Base-by-base conservation (phyloP, 2,113 vertebrate species). In the Hypanus sabinus region DNA sequence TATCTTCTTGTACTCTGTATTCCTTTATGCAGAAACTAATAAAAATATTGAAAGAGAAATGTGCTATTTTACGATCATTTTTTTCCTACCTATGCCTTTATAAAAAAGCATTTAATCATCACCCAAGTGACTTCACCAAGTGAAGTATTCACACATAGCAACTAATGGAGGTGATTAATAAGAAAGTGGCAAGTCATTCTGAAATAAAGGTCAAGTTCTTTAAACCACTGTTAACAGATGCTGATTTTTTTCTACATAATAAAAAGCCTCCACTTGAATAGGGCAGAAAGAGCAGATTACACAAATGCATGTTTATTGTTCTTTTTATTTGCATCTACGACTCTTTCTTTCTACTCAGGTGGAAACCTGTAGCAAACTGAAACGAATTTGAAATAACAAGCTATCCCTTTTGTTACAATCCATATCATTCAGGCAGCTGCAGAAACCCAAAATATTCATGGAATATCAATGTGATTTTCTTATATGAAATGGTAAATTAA, bases 401-500 rank as follows among this genome's bases (percentile, higher is more conserved):
- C 36, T 24, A 46, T 73, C 90, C 33, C 38, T 16, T 93, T 73
- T 46, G 55, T 46, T 38, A 46, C 38, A 75, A 55, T 46, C 12
- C 20, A 93, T 10, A 70, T 93, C 91, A 93, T 75, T 46, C 70
- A 93, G 91, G 36, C 36, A 73, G 90, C 68, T 93, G 91, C 68
- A 73, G 33, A 73, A 73, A 73, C 24, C 65, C 22, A 22, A 73
- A 55, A 70, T 75, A 93, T 73, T 73, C 68, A 75, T 11, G 27
- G 22, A 73, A 46, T 46, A 73, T 93, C 38, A 30, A 55, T 75
- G 73, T 93, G 68, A 93, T 38, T 36, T 92, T 46, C 68, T 93
- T 55, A 38, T 75, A 46, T 93, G 10, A 93, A 93, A 93, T 93
- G 91, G 46, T 73, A 8, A 75, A 93, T 93, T 93, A 75, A 93